These are phyloP conservation scores for Anthoscopus minutus DNA, from an alignment of 2,113 vertebrate species.

Conservation along the genomic window DNA sequence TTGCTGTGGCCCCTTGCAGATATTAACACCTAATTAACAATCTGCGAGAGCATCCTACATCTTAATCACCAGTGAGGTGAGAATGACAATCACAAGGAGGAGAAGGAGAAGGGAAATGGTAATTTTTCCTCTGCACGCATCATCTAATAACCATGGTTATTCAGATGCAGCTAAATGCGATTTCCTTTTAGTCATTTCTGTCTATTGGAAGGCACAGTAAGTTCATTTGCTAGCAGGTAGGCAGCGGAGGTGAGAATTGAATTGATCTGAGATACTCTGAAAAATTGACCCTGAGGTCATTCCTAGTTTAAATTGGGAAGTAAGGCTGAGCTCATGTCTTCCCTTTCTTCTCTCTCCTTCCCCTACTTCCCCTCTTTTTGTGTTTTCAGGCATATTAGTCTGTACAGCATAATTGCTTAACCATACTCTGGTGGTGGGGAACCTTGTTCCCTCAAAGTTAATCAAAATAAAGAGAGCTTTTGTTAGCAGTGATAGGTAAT, in stretches of 20 bases:
- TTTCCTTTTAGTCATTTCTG: slow-evolving; percentile 51
- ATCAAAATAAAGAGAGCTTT: slow-evolving; percentile 67
- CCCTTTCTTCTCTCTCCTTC: slow-evolving; percentile 24
- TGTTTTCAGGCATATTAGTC: slow-evolving; percentile 8
- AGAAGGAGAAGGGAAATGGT: slow-evolving; percentile 35
- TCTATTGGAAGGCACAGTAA: slow-evolving; percentile 44
- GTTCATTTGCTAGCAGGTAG: slow-evolving; percentile 64
- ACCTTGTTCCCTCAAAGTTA: slow-evolving; percentile 45
- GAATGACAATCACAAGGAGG: slow-evolving; percentile 40
- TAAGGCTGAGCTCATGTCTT: slow-evolving; percentile 44
- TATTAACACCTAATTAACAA: slow-evolving; percentile 69
- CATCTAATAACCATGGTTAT: slow-evolving; percentile 45
- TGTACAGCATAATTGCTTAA: slow-evolving; percentile 51
- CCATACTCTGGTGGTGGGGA: slow-evolving; percentile 13
- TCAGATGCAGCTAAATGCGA: slow-evolving; percentile 42
- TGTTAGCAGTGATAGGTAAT: slow-evolving; percentile 52
- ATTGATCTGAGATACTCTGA: slow-evolving; percentile 65
- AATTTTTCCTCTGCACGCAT: slow-evolving; percentile 2
- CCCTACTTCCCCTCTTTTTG: not conserved
- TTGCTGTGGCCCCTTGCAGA: slow-evolving; percentile 47
- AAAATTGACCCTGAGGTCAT: slow-evolving; percentile 62
- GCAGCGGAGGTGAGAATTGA: slow-evolving; percentile 66
- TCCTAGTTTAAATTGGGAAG: slow-evolving; percentile 63
- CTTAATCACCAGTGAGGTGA: slow-evolving; percentile 50
- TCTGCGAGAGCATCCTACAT: slow-evolving; percentile 30